Base-by-base conservation (phyloP, 2,113 vertebrate species). In the Capricornis sumatraensis region DNA sequence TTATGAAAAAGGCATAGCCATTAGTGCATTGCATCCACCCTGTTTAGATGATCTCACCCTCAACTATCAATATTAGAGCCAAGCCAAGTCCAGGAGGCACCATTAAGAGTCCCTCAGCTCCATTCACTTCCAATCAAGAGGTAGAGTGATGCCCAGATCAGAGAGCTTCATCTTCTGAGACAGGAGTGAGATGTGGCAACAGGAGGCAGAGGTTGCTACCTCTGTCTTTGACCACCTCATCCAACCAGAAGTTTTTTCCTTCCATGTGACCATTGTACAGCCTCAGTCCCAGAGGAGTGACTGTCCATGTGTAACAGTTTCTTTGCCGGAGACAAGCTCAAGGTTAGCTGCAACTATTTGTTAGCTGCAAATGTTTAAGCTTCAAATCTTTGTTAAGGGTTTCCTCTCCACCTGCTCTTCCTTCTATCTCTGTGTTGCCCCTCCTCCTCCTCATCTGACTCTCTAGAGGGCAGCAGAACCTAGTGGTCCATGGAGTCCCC, bases 261-360 rank as follows among this genome's bases (percentile, higher is more conserved):
- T 25, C 8, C 55, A 5, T 1, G 1, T 14, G 28, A 47, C 47
- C 17, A 25, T 1, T 50, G 3, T 8, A 1, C 23, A 3, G 6
- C 3, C 17, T 30, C 4, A n/a, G 1, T 10, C 45, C 85, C 62
- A 55, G 43, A 19, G 28, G 17, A 71, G 43, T 8, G 17, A 27
- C 13, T 17, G 0, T 33, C 13, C 3, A 1, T 28, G 23, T 4
- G 0, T 5, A 5, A 6, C 27, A 53, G 60, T 40, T 50, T 57
- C 71, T 67, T 36, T 36, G 52, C 33, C 5, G 36, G 23, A 17
- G 33, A 6, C 3, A 50, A 57, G 27, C 40, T 92, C 55, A 43
- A 50, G 33, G 1, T n/a, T 71, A 25, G 27, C 6, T 57, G 30
- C 33, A 81, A 47, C 12, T 36, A 16, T 25, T 28, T 57, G 71